Percentiles rank a stretch among this genome's conserved stretches.
Conservation (phyloP, 2,888 invertebrate genomes). For the Hemistola chrysoprasaria region DNA sequence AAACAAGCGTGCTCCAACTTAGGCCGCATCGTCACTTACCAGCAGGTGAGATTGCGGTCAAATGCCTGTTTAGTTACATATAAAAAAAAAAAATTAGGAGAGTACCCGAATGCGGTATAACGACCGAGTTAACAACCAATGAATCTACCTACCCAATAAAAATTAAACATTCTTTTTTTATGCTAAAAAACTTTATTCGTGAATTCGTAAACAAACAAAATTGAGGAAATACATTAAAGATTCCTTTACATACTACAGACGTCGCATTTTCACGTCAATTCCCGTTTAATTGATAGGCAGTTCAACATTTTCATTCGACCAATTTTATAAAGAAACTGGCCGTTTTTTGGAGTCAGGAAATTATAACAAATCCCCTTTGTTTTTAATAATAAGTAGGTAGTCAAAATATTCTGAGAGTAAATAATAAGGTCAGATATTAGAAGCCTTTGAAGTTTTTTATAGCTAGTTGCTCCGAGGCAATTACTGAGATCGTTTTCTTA, state of each 20-base stretch:
- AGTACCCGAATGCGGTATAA: too few species aligned
- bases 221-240: conserved; percentile 30
- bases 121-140: too few species aligned
- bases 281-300: conserved; percentile 49
- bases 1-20: too few species aligned
- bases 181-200: conserved; percentile 25
- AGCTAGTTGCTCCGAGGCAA: conserved; percentile 7
- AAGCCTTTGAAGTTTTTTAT: conserved; percentile 12
- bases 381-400: conserved; percentile 14
- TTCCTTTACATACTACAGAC: conserved; percentile 22
- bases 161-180: conserved; percentile 19
- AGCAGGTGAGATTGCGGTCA: too few species aligned
- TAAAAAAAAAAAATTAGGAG: too few species aligned
- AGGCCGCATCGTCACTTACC: too few species aligned
- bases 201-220: conserved; percentile 26
- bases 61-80: too few species aligned
- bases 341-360: conserved; percentile 22
- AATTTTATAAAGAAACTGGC: conserved; percentile 23
- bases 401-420: conserved; percentile 12
- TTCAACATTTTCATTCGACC: conserved; percentile 29
- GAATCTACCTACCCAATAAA: conserved; percentile 15
- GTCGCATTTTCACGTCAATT: conserved; percentile 43
- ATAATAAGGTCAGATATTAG: too few species aligned
- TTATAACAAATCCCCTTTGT: conserved; percentile 23
- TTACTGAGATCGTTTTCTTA: conserved; percentile 9